Conservation (phyloP, 1,140 invertebrate genomes). For the Diorhabda sublineata region DNA sequence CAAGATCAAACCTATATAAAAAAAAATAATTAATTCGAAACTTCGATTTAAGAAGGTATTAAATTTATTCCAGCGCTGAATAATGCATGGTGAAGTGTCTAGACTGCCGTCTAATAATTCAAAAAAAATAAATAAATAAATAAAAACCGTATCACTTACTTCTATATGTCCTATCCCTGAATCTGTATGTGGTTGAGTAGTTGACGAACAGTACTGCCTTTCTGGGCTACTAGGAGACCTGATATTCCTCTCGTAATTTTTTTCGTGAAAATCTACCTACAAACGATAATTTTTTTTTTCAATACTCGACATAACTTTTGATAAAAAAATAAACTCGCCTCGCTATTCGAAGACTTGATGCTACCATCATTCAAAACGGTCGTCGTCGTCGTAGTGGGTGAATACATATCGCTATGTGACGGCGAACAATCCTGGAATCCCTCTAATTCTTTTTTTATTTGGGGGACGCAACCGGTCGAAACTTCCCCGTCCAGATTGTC, state of each 20-base stretch:
- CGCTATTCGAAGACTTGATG: slow-evolving; percentile 33
- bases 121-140: not conserved
- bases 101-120: not conserved
- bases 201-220: slow-evolving; percentile 74
- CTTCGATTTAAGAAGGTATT: too few relatives aligned
- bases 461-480: slow-evolving; percentile 49
- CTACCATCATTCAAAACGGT: slow-evolving; percentile 41
- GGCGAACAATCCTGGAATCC: slow-evolving; percentile 52
- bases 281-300: not conserved
- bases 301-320: not conserved
- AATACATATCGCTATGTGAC: slow-evolving; percentile 53
- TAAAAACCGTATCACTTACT: slow-evolving; percentile 17
- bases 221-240: slow-evolving; percentile 67
- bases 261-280: slow-evolving; percentile 15
- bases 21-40: too few relatives aligned
- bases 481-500: slow-evolving; percentile 49
- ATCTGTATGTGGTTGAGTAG: slow-evolving; percentile 69
- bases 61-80: not conserved
- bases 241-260: slow-evolving; percentile 48
- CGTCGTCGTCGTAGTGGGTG: slow-evolving; percentile 55
- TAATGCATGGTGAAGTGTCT: not conserved
- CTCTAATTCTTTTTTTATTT: slow-evolving; percentile 58
- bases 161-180: slow-evolving; percentile 51
- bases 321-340: slow-evolving; percentile 15
- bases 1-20: too few relatives aligned